A percentile compares a stretch with the other conserved stretches of the same genome.
Evolutionary conservation across 2,113 vertebrate species (phyloP).

Genomic region (Dipodomys stephensi): DNA sequence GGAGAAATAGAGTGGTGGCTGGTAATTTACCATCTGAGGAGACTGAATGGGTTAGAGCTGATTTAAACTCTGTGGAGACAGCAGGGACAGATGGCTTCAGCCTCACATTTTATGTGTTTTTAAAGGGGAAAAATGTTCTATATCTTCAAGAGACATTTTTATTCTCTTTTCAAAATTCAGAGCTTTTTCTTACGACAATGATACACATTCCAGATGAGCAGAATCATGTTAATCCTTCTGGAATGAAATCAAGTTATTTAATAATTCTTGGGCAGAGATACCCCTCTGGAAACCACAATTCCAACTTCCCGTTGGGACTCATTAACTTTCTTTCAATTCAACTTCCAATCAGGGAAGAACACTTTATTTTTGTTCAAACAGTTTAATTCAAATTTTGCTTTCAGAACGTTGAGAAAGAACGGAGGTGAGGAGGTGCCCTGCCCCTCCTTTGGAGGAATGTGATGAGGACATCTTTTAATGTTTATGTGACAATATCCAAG

Average conservation of each 20-base stretch:
- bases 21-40: conserved; percentile 67
- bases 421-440: background rate
- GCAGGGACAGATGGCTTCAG: conserved; percentile 70
- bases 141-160: conserved; percentile 68
- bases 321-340: background rate
- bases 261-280: background rate
- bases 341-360: background rate
- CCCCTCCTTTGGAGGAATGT: background rate
- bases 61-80: conserved; percentile 68
- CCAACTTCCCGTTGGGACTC: background rate
- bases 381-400: conserved; percentile 13
- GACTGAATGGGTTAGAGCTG: conserved; percentile 58
- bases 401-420: background rate
- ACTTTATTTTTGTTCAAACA: conserved; percentile 27
- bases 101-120: conserved; percentile 72
- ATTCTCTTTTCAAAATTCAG: conserved; percentile 69
- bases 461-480: background rate
- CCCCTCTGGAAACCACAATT: background rate
- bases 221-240: background rate
- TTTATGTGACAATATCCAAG: background rate
- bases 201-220: background rate
- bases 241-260: conserved; percentile 57
- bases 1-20: conserved; percentile 30
- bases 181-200: conserved; percentile 43
- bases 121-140: conserved; percentile 64